Evolutionary conservation across 2,797 vertebrate genomes (phyloP).

Genomic region (Echiichthys vipera): DNA sequence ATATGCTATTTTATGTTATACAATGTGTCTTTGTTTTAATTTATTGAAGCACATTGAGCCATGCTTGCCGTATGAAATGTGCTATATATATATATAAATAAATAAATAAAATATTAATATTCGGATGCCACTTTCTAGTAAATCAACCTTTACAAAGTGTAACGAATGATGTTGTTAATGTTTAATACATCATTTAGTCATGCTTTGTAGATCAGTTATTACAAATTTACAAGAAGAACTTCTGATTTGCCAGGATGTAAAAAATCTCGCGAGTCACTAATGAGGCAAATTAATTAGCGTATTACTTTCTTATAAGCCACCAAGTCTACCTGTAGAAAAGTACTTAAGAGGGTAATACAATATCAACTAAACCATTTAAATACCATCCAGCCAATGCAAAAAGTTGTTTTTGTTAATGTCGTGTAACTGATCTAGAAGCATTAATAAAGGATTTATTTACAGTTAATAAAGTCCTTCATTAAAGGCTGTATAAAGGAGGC

Average conservation of each 20-base stretch:
- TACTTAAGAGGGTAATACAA: neutral
- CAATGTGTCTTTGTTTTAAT: too few species aligned
- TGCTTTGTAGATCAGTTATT: neutral
- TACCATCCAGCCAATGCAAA: neutral
- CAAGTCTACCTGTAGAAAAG: neutral
- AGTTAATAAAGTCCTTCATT: neutral
- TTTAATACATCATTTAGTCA: neutral
- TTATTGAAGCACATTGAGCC: too few species aligned
- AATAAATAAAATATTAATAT: too few species aligned
- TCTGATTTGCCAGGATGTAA: neutral
- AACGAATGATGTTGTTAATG: neutral
- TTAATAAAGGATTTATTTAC: neutral
- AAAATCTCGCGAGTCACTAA: neutral
- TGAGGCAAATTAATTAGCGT: neutral
- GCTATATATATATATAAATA: too few species aligned
- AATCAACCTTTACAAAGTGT: neutral
- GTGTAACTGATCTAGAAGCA: neutral
- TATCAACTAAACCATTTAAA: neutral
- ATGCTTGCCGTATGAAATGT: too few species aligned
- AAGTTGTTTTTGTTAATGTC: neutral
- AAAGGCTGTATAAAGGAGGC: neutral
- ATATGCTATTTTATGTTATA: too few species aligned
- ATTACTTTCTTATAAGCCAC: neutral
- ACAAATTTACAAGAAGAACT: neutral
- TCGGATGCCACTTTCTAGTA: neutral